Conservation (phyloP, 2,113 vertebrate genomes). For the Panthera tigris region DNA sequence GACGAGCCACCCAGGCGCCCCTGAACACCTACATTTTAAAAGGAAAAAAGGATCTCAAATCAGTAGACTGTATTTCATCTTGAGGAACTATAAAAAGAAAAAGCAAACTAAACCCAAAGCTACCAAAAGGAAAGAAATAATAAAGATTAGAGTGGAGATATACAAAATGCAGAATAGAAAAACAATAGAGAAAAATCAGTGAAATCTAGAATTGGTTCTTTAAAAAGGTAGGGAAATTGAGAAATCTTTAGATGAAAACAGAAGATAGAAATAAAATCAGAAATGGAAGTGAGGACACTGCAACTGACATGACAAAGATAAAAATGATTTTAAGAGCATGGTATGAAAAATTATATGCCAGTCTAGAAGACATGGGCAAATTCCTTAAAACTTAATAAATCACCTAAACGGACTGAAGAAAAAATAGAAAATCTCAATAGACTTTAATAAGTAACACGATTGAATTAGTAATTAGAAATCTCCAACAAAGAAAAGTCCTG, state of each 20-base stretch:
- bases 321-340: neutral
- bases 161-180: neutral
- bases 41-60: neutral
- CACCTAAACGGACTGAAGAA: neutral
- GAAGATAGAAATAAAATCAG: neutral
- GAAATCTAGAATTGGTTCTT: neutral
- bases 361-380: neutral
- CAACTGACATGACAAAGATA: neutral
- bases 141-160: neutral
- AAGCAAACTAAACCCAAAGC: neutral
- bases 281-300: neutral
- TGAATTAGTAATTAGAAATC: neutral
- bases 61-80: too few species aligned
- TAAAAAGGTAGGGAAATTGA: neutral
- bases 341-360: neutral
- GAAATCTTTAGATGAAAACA: neutral
- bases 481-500: neutral
- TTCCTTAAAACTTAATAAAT: neutral
- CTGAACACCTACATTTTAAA: neutral
- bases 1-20: too few species aligned
- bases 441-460: neutral
- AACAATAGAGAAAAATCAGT: neutral
- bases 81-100: neutral
- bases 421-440: neutral
- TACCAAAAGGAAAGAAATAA: neutral